Base-by-base conservation (phyloP, 2,113 vertebrate genomes). In the Catharus bicknelli region DNA sequence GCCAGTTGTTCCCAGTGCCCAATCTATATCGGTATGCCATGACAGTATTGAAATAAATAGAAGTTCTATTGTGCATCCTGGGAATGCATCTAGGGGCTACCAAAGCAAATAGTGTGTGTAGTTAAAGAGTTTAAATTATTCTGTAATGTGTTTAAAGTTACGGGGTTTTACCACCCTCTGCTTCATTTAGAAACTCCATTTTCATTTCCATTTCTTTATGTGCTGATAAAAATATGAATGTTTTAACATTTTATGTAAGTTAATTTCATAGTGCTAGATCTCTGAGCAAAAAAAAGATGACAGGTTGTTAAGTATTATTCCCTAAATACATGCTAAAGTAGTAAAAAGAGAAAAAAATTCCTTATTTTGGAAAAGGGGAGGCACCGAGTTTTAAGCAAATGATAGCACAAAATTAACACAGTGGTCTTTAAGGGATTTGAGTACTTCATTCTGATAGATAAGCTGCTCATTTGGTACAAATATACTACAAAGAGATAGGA, bases 351-450 rank as follows among this genome's bases (percentile, higher is more conserved):
- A 3, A 29, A 51, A 78, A n/a, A 29, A 57, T 3, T 18, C 25
- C 22, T 74, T 92, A 54, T 64, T 93, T 95, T 90, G 74, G 57
- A 88, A 86, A 87, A 91, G 47, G 62, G 34, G 50, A 75, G 63
- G 26, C 36, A 63, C 23, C 2, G 1, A 34, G 13, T 86, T 93
- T 97, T 89, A 93, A 94, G 94, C 73, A 94, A 91, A 90, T 38
- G 57, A 82, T 62, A 93, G 63, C 50, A 95, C 7, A 29, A 88
- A 93, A 93, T 96, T 91, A 92, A 38, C 61, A 73, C 53, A 91
- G 45, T 79, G 23, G 47, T 84, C 82, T 93, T 94, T 88, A 75
- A 94, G 86, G 57, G 76, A 91, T 81, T 73, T 87, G 54, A 91
- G 50, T 66, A 66, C 68, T 91, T 95, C 51, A 59, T 62, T 55